Percentiles rank a stretch among this genome's conserved stretches.
These are phyloP conservation scores for Diarsia brunnea DNA, from an alignment of 2,888 invertebrate species.

Conservation along the genomic window DNA sequence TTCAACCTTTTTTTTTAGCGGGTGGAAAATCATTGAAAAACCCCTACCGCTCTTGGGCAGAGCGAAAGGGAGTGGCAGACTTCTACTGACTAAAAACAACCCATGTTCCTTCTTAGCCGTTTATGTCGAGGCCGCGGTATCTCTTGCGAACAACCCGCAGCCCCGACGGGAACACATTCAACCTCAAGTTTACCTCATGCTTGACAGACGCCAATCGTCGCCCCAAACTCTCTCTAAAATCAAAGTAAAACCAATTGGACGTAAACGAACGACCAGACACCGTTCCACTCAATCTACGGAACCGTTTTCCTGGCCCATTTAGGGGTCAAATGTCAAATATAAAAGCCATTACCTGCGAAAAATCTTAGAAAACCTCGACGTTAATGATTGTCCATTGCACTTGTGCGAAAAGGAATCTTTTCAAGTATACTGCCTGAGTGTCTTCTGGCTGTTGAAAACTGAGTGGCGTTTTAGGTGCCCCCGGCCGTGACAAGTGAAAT, in stretches of 20 bases:
- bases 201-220: constrained; percentile 31
- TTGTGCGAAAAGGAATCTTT: constrained; percentile 72
- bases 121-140: too few relatives aligned
- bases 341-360: constrained; percentile 69
- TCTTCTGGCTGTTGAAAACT: constrained; percentile 74
- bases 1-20: too few relatives aligned
- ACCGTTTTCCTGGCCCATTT: constrained; percentile 57
- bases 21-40: too few relatives aligned
- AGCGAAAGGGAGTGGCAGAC: too few relatives aligned
- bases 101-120: too few relatives aligned
- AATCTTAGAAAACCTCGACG: constrained; percentile 55
- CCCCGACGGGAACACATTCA: neutral
- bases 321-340: constrained; percentile 66
- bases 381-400: constrained; percentile 75
- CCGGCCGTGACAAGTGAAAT: constrained; percentile 69
- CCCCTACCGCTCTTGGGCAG: too few relatives aligned
- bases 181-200: neutral
- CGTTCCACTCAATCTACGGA: constrained; percentile 49
- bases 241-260: constrained; percentile 36
- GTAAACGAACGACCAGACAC: constrained; percentile 45
- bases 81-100: too few relatives aligned
- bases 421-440: constrained; percentile 73
- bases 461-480: constrained; percentile 72
- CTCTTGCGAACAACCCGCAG: too few relatives aligned
- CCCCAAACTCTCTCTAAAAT: constrained; percentile 21